Evolutionary conservation across 2,113 vertebrate genomes (phyloP), one percentile per base, ranked within the genome.

Genomic region (Oreochromis aureus): DNA sequence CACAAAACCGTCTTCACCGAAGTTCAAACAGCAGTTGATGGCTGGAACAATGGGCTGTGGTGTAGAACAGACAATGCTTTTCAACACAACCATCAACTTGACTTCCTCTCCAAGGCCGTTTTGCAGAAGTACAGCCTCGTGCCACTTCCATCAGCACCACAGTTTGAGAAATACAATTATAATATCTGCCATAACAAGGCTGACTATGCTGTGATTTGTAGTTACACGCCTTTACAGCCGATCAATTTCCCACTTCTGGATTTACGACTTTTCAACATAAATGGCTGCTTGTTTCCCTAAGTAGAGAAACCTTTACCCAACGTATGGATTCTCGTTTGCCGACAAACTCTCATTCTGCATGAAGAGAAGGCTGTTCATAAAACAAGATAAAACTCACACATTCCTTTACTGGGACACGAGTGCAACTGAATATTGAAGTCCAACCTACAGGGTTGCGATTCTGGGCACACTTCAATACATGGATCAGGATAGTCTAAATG

Each of bases 401-500:
- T 36, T 59, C 22, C 13, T n/a, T 78, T 44, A 30, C 51, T 61
- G 53, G 19, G 80, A 63, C 51, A 36, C 1, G 76, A 54, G 76
- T 30, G 39, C 2, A 63, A 39, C 16, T 59, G 69, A 71, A 19
- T 36, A 81, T 24, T 7, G 16, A 88, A 16, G 81, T 48, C 27
- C 59, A 22, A 51, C 69, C 76, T 76, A 44, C 27, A 6, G 79
- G 48, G 71, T 22, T 48, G 24, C 59, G 16, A 86, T 66, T 84
- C 82, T 85, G 88, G 71, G 36, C 88, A 81, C 83, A 61, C 83
- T 87, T 85, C 30, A 91, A 90, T 78, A 73, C 61, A 24, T 16
- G 87, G 89, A 88, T 89, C 81, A 88, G 83, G 61, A 78, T 6
- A 4, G 83, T 85, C 89, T 94, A 92, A 95, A 94, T 85, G 91